phyloP scores from a whole-genome alignment of 2,113 vertebrate genomes.

The Menidia beryllina region DNA sequence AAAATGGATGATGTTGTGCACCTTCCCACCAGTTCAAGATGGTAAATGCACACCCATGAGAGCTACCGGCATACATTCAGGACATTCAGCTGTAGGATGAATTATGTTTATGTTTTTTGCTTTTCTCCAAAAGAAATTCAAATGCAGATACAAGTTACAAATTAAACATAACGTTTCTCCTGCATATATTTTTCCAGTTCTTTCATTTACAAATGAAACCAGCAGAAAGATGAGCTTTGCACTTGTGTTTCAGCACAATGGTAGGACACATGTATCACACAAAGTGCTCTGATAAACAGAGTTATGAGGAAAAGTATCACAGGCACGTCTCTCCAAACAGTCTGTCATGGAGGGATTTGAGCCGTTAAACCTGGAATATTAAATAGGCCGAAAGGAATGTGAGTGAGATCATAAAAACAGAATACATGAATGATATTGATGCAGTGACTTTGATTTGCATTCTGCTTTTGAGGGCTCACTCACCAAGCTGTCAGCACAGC shows the following conservation, averaged over 20 bases:
- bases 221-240: not conserved
- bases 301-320: not conserved
- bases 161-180: slow-evolving; percentile 19
- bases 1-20: slow-evolving; percentile 26
- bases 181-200: not conserved
- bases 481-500: slow-evolving; percentile 10
- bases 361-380: not conserved
- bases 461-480: not conserved
- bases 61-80: slow-evolving; percentile 17
- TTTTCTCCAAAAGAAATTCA: too few species aligned
- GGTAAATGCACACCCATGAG: slow-evolving; percentile 12
- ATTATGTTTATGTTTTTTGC: too few species aligned
- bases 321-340: not conserved
- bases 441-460: slow-evolving; percentile 4
- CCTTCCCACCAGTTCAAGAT: slow-evolving; percentile 29
- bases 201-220: not conserved
- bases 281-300: slow-evolving; percentile 20
- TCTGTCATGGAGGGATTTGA: not conserved
- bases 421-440: not conserved
- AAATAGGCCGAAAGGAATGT: not conserved
- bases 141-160: too few species aligned
- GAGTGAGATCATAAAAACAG: not conserved
- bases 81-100: slow-evolving; percentile 9
- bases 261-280: too few species aligned
- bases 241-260: not conserved